Conservation (phyloP, 2,888 invertebrate species). For the Leptinotarsa tumamoca region DNA sequence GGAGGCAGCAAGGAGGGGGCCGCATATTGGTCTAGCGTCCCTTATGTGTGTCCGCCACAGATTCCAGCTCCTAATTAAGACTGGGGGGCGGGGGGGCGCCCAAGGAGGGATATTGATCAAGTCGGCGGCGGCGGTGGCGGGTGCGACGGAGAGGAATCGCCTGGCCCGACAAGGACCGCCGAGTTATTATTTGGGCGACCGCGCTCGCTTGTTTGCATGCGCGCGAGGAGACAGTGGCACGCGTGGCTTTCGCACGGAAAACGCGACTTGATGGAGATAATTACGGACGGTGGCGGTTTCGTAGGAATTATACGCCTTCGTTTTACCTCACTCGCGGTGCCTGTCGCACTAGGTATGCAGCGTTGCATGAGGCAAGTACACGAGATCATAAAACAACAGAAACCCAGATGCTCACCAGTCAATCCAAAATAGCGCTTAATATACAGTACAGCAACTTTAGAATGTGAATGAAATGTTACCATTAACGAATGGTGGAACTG, state of each 20-base stretch:
- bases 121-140: slow-evolving; percentile 60
- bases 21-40: slow-evolving; percentile 66
- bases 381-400: no score
- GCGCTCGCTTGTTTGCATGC: slow-evolving; percentile 62
- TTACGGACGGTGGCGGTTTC: slow-evolving; percentile 3
- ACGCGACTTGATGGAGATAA: slow-evolving; percentile 9
- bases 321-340: not conserved
- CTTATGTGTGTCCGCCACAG: slow-evolving; percentile 82
- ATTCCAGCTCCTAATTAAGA: slow-evolving; percentile 89
- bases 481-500: no score
- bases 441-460: no score
- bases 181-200: slow-evolving; percentile 67
- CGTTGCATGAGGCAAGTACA: not conserved
- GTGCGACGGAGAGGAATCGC: slow-evolving; percentile 52
- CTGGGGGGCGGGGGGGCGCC: slow-evolving; percentile 70
- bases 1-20: slow-evolving; percentile 45
- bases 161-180: slow-evolving; percentile 57
- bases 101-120: slow-evolving; percentile 68
- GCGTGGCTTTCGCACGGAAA: slow-evolving; percentile 26
- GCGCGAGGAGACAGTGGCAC: slow-evolving; percentile 57
- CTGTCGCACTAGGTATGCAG: not conserved
- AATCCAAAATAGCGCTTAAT: no score
- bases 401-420: no score
- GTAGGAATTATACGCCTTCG: not conserved
- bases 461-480: no score